Conservation (phyloP, 2,797 vertebrate genomes). For the Eulemur albifrons region DNA sequence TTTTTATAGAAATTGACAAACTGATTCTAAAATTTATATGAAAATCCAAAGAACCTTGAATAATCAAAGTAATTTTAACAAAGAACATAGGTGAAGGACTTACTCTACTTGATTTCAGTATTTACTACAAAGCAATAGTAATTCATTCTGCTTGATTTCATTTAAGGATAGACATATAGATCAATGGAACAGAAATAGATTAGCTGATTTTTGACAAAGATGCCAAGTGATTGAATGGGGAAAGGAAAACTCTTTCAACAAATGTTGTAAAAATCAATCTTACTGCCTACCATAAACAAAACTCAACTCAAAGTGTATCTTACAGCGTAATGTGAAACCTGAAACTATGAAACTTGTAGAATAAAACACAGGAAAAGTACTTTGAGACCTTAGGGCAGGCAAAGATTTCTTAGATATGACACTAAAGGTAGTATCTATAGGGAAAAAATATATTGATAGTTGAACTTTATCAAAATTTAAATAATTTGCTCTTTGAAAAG, state of each 20-base stretch:
- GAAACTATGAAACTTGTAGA: not conserved
- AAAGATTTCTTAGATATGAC: conserved; percentile 13
- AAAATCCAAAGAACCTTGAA: conserved; percentile 5
- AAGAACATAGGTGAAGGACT: not conserved
- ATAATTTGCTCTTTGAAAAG: not conserved
- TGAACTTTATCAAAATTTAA: not conserved
- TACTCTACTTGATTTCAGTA: not conserved
- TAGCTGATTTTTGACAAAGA: not conserved
- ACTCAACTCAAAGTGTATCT: not conserved
- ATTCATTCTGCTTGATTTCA: not conserved
- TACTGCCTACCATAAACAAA: not conserved
- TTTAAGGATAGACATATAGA: not conserved
- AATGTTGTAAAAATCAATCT: not conserved
- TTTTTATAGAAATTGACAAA: conserved; percentile 18
- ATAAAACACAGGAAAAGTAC: not conserved
- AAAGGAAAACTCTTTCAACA: not conserved
- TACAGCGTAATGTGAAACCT: not conserved
- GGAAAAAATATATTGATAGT: not conserved
- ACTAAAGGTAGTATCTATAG: not conserved
- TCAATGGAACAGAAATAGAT: not conserved
- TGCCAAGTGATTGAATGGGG: not conserved
- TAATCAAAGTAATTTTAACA: not conserved
- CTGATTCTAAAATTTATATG: not conserved
- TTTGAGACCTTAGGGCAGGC: not conserved
- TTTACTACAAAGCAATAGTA: not conserved